A percentile compares a stretch with the other conserved stretches of the same genome.
phyloP scores from a whole-genome alignment of 1,140 invertebrate species.

The Fopius arisanus region DNA sequence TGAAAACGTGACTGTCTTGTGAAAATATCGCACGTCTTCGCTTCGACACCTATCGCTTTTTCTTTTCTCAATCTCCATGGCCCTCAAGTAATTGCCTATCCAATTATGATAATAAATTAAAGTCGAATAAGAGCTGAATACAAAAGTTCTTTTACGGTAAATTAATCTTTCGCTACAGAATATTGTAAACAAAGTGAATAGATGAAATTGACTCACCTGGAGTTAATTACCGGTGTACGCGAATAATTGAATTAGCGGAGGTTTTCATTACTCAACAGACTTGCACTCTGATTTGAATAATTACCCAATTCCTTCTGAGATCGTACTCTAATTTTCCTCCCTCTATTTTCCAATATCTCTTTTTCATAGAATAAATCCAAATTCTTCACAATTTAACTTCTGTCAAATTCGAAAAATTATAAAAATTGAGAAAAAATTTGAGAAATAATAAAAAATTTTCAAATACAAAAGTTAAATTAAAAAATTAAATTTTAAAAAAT shows the following conservation, averaged over 20 bases:
- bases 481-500: too few relatives aligned
- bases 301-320: neutral
- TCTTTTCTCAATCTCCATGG: neutral
- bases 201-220: neutral
- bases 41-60: neutral
- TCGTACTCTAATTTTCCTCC: too few relatives aligned
- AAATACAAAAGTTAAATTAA: too few relatives aligned
- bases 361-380: too few relatives aligned
- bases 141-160: neutral
- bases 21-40: neutral
- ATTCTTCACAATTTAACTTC: too few relatives aligned
- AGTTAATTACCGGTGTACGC: neutral
- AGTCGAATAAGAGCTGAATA: neutral
- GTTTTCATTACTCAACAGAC: neutral
- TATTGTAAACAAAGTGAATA: neutral
- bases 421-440: too few relatives aligned
- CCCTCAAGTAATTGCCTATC: neutral
- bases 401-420: too few relatives aligned
- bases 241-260: neutral
- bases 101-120: conserved; percentile 34
- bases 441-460: too few relatives aligned
- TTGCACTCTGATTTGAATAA: neutral
- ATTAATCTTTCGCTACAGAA: neutral
- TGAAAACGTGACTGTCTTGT: neutral
- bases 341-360: too few relatives aligned